Evolutionary conservation across 2,888 invertebrate species (phyloP), one percentile per base, ranked within the genome.

Genomic region (Eristalinus aeneus): DNA sequence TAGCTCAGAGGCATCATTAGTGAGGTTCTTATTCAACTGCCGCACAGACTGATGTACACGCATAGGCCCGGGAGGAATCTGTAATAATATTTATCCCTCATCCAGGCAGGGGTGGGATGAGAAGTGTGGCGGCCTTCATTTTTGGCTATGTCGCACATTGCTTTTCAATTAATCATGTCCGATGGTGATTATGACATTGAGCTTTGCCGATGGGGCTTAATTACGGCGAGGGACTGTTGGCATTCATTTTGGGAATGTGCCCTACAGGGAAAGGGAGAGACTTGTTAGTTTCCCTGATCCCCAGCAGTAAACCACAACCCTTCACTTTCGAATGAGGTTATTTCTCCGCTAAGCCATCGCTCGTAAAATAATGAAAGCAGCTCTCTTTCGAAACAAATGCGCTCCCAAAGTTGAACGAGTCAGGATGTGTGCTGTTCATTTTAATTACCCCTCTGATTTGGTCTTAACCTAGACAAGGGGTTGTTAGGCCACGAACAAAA

Each of bases 141-240:
- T 60, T 71, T 20, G 60, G 31, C 56, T 56, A 22, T 23, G 23
- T 64, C 31, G 34, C 64, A 65, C 27, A 74, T 64, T 58, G 65
- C 65, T 75, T 67, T 58, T 39, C 31, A 60, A 75, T 75, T 75
- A 60, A 75, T 67, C 65, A 75, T 46, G 32, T 58, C 56, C 32
- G n/a, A 12, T 9, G 74, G 12, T 39, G 56, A 39, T 58, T 65
- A 39, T 32, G n/a, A 46, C 32, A 73, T 9, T 23, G 23, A 54
- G 3, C 34, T 1, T 27, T 32, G 54, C 53, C 8, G 53, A 61
- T 20, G 27, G 60, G 39, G 39, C 39, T 71, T 39, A 60, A 71
- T 71, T 71, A 31, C 36, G 39, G 39, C 8, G 46, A 46, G 46
- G 46, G 39, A 39, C 39, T 39, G n/a, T 39, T 12, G 36, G 36